Evolutionary conservation across 2,113 vertebrate species (phyloP), one percentile per base, ranked within the genome.

Genomic region (Theropithecus gelada): DNA sequence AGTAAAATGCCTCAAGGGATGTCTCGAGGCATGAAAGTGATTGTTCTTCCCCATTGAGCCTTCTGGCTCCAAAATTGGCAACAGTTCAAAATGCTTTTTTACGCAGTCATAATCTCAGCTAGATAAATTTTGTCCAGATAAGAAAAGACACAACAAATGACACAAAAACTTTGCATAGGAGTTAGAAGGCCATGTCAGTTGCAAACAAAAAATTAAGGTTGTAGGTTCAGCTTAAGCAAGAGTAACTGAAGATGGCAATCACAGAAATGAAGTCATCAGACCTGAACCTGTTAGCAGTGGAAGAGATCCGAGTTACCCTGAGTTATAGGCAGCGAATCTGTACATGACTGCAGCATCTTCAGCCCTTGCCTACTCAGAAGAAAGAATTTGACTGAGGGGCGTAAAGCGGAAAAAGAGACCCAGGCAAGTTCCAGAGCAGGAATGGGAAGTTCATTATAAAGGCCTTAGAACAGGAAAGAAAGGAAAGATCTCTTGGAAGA

Each of bases 121-220:
- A 94, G 55, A 97, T 80, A 93, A 68, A 90, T 87, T 93, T 78
- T 96, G 30, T 57, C 43, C 79, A 93, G 12, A 64, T 48, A 96
- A 92, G 52, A 91, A 97, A 97, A 92, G 32, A 88, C 45, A 78
- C n/a, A 83, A 85, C 32, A 79, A 96, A 89, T 43, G 32, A 52
- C 38, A 87, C 20, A 92, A 70, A 25, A 93, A 93, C 92, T 96
- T 94, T 95, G 30, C 50, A 72, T 57, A 80, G 61, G 25, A 81
- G 43, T 89, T 89, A 76, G 88, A 76, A 90, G 27, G 95, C 40
- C 38, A 52, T 70, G 88, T 35, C 73, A 76, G 82, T 18, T 70
- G 61, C 61, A 96, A 97, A 90, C 9, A 76, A 23, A 91, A 97
- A 91, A 73, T 90, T 13, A 88, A 87, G 72, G 23, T 66, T 70